Evolutionary conservation across 2,888 invertebrate species (phyloP), one percentile per base, ranked within the genome.

Genomic region (Panorpa germanica): DNA sequence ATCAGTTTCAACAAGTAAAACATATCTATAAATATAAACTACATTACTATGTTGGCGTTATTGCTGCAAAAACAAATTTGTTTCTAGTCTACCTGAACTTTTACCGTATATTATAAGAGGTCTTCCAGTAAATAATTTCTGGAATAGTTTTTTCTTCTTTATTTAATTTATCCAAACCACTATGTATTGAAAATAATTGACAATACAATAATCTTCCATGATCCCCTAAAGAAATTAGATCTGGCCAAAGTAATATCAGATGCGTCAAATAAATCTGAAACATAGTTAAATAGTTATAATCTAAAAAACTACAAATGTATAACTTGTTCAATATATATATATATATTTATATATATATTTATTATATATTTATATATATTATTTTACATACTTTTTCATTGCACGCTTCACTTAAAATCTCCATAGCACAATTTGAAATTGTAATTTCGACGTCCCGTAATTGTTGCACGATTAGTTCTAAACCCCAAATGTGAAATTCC

Each of bases 381-480:
- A n/a, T n/a, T n/a, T n/a, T 32, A 50, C 62, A 61, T 43, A 80
- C 80, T 46, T 76, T 71, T 38, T 86, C 73, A 53, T 86, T 85
- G 47, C 83, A 83, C n/a, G 90, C 85, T 59, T 95, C 95, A 45
- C 90, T 83, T 24, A 95, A 59, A 33, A 80, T 75, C 39, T 73
- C 68, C 31, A 90, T 58, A 4, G 93, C 86, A 7, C 77, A 68
- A 40, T 80, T 59, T 6, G 76, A 73, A 16, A 95, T 80, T 21
- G 74, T 66, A 37, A 72, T 71, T 34, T 80, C 81, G 35, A 70
- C 63, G 49, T 96, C 96, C 39, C 74, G 72, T 19, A 95, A 61
- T 55, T 90, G 88, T 31, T 70, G 70, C 12, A 86, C 71, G 28
- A 96, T 60, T 44, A 88, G 57, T 39, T 78, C 74, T 35, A 95